Conservation (phyloP, 37 sponge, comb jelly and placozoan species). For the Oscarella lobularis region DNA sequence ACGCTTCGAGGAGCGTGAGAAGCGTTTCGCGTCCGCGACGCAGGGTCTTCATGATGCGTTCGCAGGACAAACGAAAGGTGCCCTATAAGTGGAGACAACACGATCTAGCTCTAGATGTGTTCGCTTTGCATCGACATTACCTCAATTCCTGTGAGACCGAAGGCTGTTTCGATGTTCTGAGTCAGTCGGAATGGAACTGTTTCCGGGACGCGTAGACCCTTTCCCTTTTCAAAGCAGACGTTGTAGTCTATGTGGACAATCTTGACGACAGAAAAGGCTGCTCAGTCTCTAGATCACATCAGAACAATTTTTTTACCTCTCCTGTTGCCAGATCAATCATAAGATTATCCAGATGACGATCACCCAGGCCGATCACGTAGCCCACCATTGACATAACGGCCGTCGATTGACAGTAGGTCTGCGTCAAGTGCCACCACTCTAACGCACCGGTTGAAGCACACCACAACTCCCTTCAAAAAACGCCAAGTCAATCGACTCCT, state of each 20-base stretch:
- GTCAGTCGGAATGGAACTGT: constrained; percentile 95
- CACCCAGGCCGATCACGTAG: constrained; percentile 96
- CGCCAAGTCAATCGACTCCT: too few relatives aligned
- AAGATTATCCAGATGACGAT: constrained; percentile 97
- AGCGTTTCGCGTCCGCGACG: constrained; percentile 79
- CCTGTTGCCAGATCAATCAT: constrained; percentile 85
- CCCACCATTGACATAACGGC: constrained; percentile 99
- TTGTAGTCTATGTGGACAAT: constrained; percentile 99
- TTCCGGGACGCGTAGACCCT: constrained; percentile 89
- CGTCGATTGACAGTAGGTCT: constrained; percentile 81
- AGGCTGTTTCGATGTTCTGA: constrained; percentile 79
- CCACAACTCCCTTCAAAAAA: constrained; percentile 61
- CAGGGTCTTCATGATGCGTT: constrained; percentile 67
- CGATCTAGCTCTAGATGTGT: too few relatives aligned
- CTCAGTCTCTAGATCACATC: neutral
- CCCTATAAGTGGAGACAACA: constrained; percentile 34
- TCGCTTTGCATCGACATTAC: constrained; percentile 19
- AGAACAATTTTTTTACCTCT: constrained; percentile 32
- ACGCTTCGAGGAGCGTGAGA: constrained; percentile 87
- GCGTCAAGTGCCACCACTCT: constrained; percentile 89
- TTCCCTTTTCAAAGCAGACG: constrained; percentile 99
- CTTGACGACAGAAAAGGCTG: constrained; percentile 7
- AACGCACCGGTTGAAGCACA: constrained; percentile 85
- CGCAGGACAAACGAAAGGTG: constrained; percentile 87
- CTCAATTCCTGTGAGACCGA: constrained; percentile 92